phyloP scores from a whole-genome alignment of 2,113 vertebrate genomes.

The Regulus satrapa region DNA sequence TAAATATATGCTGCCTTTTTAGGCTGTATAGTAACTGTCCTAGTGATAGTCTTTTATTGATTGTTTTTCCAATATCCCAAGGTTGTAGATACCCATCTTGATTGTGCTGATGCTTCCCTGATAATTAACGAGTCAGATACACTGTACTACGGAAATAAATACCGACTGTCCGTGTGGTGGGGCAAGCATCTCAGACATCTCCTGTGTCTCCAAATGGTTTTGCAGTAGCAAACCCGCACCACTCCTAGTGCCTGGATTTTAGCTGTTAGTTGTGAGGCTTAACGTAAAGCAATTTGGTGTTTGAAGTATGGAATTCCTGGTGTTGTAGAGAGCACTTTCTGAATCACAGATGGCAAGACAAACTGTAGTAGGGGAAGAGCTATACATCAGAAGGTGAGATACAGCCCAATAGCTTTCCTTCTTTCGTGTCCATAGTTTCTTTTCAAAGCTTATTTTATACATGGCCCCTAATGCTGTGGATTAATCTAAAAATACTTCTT shows the following conservation, averaged over 20 bases:
- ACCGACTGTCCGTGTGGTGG: neutral
- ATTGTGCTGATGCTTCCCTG: neutral
- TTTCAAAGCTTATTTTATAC: neutral
- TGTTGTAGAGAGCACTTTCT: neutral
- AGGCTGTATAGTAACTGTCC: neutral
- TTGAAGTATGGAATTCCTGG: neutral
- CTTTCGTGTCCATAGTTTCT: neutral
- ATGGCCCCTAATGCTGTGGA: neutral
- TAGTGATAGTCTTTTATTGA: neutral
- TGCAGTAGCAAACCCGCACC: neutral
- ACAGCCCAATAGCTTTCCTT: neutral
- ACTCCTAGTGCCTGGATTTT: neutral
- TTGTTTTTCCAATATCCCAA: neutral
- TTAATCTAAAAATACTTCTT: neutral
- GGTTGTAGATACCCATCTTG: constrained; percentile 9
- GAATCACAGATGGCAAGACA: neutral
- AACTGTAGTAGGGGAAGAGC: neutral
- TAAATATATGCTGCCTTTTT: neutral
- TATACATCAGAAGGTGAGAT: neutral
- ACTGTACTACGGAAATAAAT: neutral
- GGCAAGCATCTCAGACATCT: constrained; percentile 26
- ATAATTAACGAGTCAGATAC: neutral
- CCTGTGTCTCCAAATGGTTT: neutral
- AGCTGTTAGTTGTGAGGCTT: neutral
- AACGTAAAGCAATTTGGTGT: neutral